Base-by-base conservation (phyloP, 2,888 invertebrate genomes). In the Drosophila kambysellisi region DNA sequence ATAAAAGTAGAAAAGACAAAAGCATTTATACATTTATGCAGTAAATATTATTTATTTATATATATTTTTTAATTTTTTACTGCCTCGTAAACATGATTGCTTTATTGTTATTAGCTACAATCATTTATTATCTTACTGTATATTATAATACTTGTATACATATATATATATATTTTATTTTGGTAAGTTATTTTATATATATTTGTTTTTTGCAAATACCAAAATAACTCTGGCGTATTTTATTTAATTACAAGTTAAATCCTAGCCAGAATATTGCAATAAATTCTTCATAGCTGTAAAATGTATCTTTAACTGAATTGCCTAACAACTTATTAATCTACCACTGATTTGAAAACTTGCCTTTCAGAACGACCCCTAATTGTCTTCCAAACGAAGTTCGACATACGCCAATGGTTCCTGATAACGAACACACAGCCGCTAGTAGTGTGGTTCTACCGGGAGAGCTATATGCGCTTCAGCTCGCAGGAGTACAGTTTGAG, bases 381-480 rank as follows among this genome's bases (percentile, higher is more conserved):
- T 54, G 96, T 98, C 79, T 96, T 98, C 93, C 95, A 97, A 89
- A 98, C 98, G 2, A 98, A 98, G 94, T 98, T 98, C 92, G 98
- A 98, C 93, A 98, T 98, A 82, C 95, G 98, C 7, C 98, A 98
- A 93, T 98, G 98, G 98, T 98, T 98, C 93, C 94, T 98, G 75
- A 96, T 98, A 33, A 98, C 98, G 0, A 97, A 96, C 92, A 97
- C 97, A 89, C 97, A 98, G 91, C 98, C 98, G 0, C 93, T 98
- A 41, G 97, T 97, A 0, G 95, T 98, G 73, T 98, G 98, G 98
- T 96, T 98, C 94, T 98, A 98, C 94, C 96, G 96, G 91, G 98
- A 98, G 91, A 97, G 97, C 92, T 99, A 99, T 92, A 93, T 98
- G 76, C 94, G 99, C 66, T 99, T 99, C 93, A 98, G 98, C 92